Percentiles rank a stretch among this genome's conserved stretches.
phyloP scores from a whole-genome alignment of 2,888 invertebrate species.

The Lasioglossum oenotherae region DNA sequence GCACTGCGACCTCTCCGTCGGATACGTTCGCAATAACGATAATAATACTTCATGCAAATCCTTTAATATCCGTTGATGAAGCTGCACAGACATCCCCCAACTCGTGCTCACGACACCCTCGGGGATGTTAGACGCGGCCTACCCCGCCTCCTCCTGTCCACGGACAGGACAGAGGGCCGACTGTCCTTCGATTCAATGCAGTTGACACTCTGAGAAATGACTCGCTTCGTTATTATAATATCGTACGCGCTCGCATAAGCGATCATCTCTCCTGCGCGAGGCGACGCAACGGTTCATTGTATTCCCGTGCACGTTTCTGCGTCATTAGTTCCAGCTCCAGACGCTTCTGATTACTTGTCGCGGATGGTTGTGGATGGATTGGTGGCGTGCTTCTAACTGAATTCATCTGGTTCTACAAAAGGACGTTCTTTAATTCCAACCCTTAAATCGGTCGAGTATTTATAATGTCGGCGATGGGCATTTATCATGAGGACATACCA shows the following conservation, averaged over 20 bases:
- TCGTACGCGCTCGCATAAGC: constrained; percentile 62
- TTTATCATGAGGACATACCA: neutral
- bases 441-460: neutral
- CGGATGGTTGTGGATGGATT: neutral
- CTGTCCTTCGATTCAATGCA: constrained; percentile 81
- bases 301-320: constrained; percentile 76
- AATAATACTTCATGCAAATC: constrained; percentile 84
- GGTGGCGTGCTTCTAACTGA: neutral
- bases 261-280: constrained; percentile 50
- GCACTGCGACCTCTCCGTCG: constrained; percentile 56
- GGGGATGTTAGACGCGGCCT: constrained; percentile 76
- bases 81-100: constrained; percentile 73
- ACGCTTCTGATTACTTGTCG: constrained; percentile 8
- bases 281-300: constrained; percentile 70
- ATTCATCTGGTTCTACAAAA: neutral
- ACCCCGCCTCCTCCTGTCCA: constrained; percentile 65
- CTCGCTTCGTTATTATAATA: constrained; percentile 82
- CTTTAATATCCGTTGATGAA: constrained; percentile 84
- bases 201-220: constrained; percentile 84
- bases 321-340: constrained; percentile 73
- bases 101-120: constrained; percentile 79
- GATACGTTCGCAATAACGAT: constrained; percentile 79
- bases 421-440: neutral
- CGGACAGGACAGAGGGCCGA: constrained; percentile 73
- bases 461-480: neutral